Evolutionary conservation across 2,113 vertebrate genomes (phyloP).

Genomic region (Motacilla tschutschensis): DNA sequence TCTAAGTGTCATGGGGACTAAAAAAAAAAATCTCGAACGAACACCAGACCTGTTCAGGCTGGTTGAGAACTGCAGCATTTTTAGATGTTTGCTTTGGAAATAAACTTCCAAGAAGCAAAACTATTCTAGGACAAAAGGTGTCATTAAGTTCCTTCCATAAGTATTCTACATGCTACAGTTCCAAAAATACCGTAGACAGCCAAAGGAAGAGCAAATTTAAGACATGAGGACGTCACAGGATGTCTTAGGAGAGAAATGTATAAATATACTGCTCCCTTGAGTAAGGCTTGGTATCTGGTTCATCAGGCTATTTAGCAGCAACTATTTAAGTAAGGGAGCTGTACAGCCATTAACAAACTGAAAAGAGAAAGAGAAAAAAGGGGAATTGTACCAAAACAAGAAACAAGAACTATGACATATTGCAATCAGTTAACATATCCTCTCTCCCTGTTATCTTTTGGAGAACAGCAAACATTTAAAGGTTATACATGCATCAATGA

Average conservation of each 20-base stretch:
- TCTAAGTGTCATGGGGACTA: background rate
- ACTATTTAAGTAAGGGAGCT: background rate
- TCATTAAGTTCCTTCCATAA: background rate
- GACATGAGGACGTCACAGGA: background rate
- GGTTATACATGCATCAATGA: background rate
- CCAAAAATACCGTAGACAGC: background rate
- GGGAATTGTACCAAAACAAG: background rate
- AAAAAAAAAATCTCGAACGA: background rate
- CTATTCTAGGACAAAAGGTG: background rate
- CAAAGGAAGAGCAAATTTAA: constrained; percentile 2
- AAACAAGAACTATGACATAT: background rate
- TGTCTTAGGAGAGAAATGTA: background rate
- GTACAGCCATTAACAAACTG: background rate
- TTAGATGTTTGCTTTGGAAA: background rate
- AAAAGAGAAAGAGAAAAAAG: background rate
- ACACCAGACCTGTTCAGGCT: background rate
- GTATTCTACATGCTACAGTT: background rate
- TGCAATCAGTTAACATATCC: background rate
- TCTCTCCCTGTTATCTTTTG: background rate
- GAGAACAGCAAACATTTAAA: background rate
- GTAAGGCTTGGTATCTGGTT: background rate
- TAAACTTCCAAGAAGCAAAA: background rate
- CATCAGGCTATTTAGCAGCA: background rate
- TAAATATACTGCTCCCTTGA: background rate
- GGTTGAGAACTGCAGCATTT: background rate